These are phyloP conservation scores for Laupala kohalensis DNA, from an alignment of 1,140 invertebrate species.

Conservation along the genomic window DNA sequence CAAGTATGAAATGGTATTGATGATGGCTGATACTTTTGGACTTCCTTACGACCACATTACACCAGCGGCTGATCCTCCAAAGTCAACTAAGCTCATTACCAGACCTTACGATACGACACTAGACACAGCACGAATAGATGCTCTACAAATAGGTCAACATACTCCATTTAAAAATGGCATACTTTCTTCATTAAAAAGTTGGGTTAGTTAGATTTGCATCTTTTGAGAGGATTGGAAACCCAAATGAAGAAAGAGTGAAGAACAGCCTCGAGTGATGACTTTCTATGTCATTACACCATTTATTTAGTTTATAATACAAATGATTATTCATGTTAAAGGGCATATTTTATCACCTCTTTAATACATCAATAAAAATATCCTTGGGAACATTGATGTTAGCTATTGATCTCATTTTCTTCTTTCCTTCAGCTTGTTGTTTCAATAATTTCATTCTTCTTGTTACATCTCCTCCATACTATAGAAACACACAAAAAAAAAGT, in stretches of 20 bases:
- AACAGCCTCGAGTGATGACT: background rate
- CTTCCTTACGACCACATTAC: slow-evolving; percentile 28
- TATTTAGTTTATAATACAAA: background rate
- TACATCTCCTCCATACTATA: slow-evolving; percentile 85
- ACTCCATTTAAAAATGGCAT: slow-evolving; percentile 33
- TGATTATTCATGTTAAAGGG: background rate
- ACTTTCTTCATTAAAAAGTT: slow-evolving; percentile 21
- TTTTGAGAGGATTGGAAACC: too few species aligned
- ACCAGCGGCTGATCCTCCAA: slow-evolving; percentile 23
- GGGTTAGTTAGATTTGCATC: slow-evolving; percentile 7
- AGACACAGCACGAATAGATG: slow-evolving; percentile 27
- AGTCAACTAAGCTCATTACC: slow-evolving; percentile 19
- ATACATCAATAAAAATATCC: slow-evolving; percentile 86
- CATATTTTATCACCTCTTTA: slow-evolving; percentile 43
- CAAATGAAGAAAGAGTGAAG: too few species aligned
- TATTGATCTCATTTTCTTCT: slow-evolving; percentile 80
- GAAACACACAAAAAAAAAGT: slow-evolving; percentile 25
- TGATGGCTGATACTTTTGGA: slow-evolving; percentile 33
- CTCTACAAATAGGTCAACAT: slow-evolving; percentile 27
- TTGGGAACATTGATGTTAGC: slow-evolving; percentile 83
- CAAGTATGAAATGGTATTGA: slow-evolving; percentile 39
- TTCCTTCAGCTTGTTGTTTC: slow-evolving; percentile 79
- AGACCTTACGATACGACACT: slow-evolving; percentile 35
- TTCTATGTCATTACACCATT: background rate
- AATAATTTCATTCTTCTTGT: slow-evolving; percentile 82